These are phyloP conservation scores for Pogonocichla stellata DNA, from an alignment of 2,113 vertebrate species.

Conservation along the genomic window DNA sequence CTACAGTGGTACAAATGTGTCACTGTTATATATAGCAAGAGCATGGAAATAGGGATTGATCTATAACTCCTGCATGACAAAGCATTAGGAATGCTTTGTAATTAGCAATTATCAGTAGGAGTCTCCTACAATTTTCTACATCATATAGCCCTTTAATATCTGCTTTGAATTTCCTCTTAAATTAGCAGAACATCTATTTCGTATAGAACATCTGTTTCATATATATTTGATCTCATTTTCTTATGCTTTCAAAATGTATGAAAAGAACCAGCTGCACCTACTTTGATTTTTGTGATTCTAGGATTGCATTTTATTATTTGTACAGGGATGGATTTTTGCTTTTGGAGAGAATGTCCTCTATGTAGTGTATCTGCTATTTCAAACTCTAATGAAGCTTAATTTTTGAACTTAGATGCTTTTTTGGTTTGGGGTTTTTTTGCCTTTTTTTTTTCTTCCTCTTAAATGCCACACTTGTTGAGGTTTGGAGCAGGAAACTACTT, in stretches of 20 bases:
- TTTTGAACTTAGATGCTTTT: background rate
- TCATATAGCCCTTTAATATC: slow-evolving; percentile 23
- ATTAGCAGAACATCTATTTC: slow-evolving; percentile 38
- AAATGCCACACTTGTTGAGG: background rate
- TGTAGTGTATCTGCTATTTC: background rate
- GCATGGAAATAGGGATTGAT: background rate
- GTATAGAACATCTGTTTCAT: background rate
- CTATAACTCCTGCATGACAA: background rate
- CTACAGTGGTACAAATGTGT: background rate
- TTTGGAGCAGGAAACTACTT: background rate
- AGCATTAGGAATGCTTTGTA: background rate
- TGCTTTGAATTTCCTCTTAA: slow-evolving; percentile 57
- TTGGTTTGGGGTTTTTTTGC: too few species aligned
- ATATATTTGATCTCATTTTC: background rate
- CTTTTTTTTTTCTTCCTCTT: too few species aligned
- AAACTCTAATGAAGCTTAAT: background rate
- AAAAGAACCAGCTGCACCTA: background rate
- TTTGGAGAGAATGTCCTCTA: background rate
- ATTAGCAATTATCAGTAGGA: slow-evolving; percentile 23
- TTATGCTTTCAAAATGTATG: background rate
- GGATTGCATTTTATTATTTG: background rate
- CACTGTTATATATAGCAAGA: background rate
- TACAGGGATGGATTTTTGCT: background rate
- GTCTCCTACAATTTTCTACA: slow-evolving; percentile 31
- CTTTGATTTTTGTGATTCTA: background rate